Conservation (phyloP, 92 coral and sea anemone species). For the Epizoanthus ramosus region DNA sequence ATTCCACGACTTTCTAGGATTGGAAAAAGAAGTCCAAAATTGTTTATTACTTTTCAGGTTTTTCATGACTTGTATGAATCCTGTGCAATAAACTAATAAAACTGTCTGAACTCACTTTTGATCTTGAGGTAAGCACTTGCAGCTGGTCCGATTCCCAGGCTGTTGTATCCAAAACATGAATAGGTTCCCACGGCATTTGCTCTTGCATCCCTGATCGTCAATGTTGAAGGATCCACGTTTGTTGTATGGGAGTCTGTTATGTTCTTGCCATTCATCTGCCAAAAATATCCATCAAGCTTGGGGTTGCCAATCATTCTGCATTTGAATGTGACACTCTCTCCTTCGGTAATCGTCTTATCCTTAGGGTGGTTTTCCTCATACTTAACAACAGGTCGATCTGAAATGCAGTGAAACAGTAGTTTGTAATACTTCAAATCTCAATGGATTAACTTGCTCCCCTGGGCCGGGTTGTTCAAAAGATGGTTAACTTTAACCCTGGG, state of each 20-base stretch:
- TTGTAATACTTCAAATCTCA: no score
- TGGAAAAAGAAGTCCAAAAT: no score
- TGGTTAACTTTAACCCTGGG: no score
- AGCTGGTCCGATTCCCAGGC: conserved; percentile 71
- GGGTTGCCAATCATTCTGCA: conserved; percentile 81
- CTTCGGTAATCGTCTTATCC: conserved; percentile 58
- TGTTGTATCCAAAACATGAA: conserved; percentile 69
- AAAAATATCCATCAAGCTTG: conserved; percentile 33
- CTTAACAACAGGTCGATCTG: conserved; percentile 87
- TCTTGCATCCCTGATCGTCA: conserved; percentile 16
- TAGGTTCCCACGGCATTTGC: conserved; percentile 62
- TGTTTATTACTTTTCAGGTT: no score
- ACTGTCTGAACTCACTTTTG: conserved; percentile 60
- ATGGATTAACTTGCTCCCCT: no score
- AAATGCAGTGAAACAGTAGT: not conserved
- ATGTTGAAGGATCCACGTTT: not conserved
- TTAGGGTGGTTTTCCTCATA: conserved; percentile 59
- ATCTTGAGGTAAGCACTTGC: conserved; percentile 62
- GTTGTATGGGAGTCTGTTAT: conserved; percentile 41
- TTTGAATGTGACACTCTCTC: conserved; percentile 50
- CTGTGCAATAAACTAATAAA: no score
- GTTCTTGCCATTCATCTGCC: conserved; percentile 68
- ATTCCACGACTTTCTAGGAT: no score
- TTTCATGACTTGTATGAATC: no score
- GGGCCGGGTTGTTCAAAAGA: no score